Conservation (phyloP, 2,888 invertebrate genomes). For the Asteroscopus sphinx region DNA sequence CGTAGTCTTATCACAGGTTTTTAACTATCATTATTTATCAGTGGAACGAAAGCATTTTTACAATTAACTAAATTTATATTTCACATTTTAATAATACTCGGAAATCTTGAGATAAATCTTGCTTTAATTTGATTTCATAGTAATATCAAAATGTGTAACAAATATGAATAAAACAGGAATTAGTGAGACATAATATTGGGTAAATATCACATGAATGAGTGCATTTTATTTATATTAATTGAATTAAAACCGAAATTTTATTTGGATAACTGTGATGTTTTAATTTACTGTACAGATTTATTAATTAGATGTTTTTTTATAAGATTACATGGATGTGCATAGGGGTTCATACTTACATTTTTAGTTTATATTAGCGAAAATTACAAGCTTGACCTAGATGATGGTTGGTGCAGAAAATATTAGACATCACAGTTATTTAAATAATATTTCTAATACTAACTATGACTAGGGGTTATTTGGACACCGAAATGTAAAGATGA, state of each 20-base stretch:
- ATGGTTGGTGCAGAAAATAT: not conserved
- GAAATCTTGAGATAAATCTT: not conserved
- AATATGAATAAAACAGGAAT: slow-evolving; percentile 61
- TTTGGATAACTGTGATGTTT: slow-evolving; percentile 36
- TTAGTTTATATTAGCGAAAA: not conserved
- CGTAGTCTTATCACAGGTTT: slow-evolving; percentile 79
- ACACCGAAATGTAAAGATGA: no score
- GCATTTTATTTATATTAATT: slow-evolving; percentile 74
- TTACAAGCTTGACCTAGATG: not conserved
- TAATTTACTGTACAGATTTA: not conserved
- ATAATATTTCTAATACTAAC: slow-evolving; percentile 43
- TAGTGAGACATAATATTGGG: slow-evolving; percentile 69
- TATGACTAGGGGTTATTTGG: slow-evolving; percentile 54
- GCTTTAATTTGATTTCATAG: slow-evolving; percentile 5
- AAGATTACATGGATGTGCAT: not conserved
- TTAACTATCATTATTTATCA: slow-evolving; percentile 57
- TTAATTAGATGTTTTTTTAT: not conserved
- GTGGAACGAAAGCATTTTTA: slow-evolving; percentile 64
- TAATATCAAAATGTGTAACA: slow-evolving; percentile 26
- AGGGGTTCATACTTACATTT: not conserved
- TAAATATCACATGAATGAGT: slow-evolving; percentile 87
- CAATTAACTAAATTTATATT: slow-evolving; percentile 39
- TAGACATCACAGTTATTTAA: slow-evolving; percentile 33
- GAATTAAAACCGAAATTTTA: slow-evolving; percentile 57
- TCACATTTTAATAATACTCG: slow-evolving; percentile 23